Evolutionary conservation across 2,888 invertebrate species (phyloP), one percentile per base, ranked within the genome.

Genomic region (Lasioglossum vierecki): DNA sequence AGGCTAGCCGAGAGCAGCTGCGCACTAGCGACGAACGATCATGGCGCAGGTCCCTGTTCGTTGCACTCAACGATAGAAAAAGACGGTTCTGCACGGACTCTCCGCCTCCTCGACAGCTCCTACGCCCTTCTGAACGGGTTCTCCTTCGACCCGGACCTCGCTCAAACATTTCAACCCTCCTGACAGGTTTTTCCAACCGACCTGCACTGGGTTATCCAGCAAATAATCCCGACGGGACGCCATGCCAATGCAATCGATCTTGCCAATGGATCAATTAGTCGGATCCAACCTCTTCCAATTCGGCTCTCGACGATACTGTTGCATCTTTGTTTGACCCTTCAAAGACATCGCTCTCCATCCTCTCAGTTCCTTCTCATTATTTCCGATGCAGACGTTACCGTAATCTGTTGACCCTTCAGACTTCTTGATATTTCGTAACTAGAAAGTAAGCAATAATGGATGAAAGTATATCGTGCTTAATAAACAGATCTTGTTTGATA

Each of bases 11-110:
- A 35, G 57, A 73, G 80, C 79, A 70, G 74, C 80, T 88, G 87
- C 90, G 89, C 87, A 77, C 39, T 84, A 74, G n/a, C 76, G 57
- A 41, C 71, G 78, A 18, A 41, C 35, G 75, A 39, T 35, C n/a
- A 82, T 22, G 74, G 91, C 91, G 91, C 91, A 90, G 78, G 83
- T 80, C 86, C 57, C 91, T 74, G 81, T 73, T 53, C 82, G 73
- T 82, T 76, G 84, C 66, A 81, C 84, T 72, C 71, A 71, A 57
- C 60, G 35, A 60, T 74, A 57, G 84, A 85, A 84, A 87, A 88
- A 87, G 79, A 57, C 74, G 80, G 57, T 80, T 76, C 82, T 68
- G 73, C 71, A 41, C 79, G 60, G 53, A 80, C 74, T 71, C 80
- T 74, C 86, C 70, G 71, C 77, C 80, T 82, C 75, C 75, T 72